Evolutionary conservation across 2,888 invertebrate species (phyloP).

Genomic region (Cinara cedri): DNA sequence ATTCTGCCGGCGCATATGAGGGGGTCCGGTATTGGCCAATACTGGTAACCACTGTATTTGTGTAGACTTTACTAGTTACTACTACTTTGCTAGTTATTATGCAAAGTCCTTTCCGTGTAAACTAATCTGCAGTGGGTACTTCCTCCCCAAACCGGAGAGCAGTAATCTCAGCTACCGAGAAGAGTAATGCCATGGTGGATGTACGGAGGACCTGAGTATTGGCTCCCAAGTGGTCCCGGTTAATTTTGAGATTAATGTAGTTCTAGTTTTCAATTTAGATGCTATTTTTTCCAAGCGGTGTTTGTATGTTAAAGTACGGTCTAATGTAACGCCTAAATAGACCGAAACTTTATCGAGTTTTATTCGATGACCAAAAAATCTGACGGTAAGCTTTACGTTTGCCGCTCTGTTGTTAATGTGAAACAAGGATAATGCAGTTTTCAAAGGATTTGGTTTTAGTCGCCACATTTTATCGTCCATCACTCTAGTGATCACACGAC

Average conservation of each 20-base stretch:
- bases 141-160: slow-evolving; percentile 5
- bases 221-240: neutral
- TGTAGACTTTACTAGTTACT: neutral
- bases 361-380: neutral
- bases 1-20: neutral
- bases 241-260: neutral
- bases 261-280: slow-evolving; percentile 1
- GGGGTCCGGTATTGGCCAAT: neutral
- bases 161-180: neutral
- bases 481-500: no score
- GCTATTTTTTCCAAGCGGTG: slow-evolving; percentile 17
- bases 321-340: neutral
- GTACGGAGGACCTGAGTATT: neutral
- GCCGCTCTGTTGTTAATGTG: no score
- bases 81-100: neutral
- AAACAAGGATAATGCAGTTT: no score
- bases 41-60: neutral
- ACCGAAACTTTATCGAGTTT: neutral
- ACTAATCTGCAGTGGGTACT: neutral
- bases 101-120: neutral
- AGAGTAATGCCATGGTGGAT: neutral
- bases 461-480: no score
- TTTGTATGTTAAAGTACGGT: neutral
- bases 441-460: no score
- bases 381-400: neutral